A percentile compares a stretch with the other conserved stretches of the same genome.
These are phyloP conservation scores for Cyprinella venusta DNA, from an alignment of 2,797 vertebrate genomes.

Conservation along the genomic window DNA sequence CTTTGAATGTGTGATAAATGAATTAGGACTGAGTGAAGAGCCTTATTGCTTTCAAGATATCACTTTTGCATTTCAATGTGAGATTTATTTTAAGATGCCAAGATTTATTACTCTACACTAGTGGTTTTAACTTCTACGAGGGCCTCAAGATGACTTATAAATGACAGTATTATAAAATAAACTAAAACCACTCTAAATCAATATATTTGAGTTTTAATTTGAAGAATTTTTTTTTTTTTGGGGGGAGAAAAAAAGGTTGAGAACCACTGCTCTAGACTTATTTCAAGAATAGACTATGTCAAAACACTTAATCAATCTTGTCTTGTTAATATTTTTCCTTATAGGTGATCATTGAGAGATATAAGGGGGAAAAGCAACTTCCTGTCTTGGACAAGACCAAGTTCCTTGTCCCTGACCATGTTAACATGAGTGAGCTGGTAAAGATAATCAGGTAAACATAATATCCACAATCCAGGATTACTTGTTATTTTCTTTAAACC, in stretches of 20 bases:
- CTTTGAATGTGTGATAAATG: not conserved
- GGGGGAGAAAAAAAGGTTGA: not conserved
- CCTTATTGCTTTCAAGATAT: conserved; percentile 1
- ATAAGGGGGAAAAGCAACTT: conserved; percentile 97
- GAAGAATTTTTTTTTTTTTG: no score
- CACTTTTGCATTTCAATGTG: not conserved
- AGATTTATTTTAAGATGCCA: not conserved
- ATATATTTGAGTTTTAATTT: no score
- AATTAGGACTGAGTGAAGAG: not conserved
- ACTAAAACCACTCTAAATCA: no score
- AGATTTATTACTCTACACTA: not conserved
- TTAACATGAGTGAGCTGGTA: conserved; percentile 98
- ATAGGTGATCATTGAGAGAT: conserved; percentile 96
- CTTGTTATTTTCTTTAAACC: not conserved
- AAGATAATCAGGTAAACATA: conserved; percentile 92
- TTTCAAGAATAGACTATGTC: not conserved
- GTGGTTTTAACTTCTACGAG: not conserved
- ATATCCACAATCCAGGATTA: not conserved
- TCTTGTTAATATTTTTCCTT: conserved; percentile 9
- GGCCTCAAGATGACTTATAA: no score
- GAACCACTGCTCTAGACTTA: not conserved
- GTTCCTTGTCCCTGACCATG: conserved; percentile 97
- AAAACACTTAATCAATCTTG: not conserved
- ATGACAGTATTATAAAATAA: no score
- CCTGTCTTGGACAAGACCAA: conserved; percentile 98